A percentile compares a stretch with the other conserved stretches of the same genome.
Conservation (phyloP, 2,888 invertebrate species). For the Drosophila stalkeri region DNA sequence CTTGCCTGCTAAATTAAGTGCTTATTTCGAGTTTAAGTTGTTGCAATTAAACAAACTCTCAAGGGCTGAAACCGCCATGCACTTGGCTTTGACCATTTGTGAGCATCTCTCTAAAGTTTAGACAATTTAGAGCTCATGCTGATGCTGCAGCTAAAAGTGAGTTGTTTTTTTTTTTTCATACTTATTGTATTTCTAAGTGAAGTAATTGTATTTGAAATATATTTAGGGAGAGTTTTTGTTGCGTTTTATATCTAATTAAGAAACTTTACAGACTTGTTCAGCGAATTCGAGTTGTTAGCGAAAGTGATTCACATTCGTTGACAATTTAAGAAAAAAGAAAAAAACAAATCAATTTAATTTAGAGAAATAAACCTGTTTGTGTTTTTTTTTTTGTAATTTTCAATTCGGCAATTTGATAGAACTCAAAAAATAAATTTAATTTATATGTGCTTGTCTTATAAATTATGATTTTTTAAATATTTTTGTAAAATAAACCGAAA, state of each 20-base stretch:
- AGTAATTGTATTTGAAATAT: slow-evolving; percentile 10
- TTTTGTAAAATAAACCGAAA: no score
- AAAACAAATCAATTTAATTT: not conserved
- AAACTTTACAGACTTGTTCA: slow-evolving; percentile 49
- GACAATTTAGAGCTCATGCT: slow-evolving; percentile 34
- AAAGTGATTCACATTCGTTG: slow-evolving; percentile 26
- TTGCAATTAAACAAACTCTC: slow-evolving; percentile 68
- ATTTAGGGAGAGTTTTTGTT: not conserved
- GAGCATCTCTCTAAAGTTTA: slow-evolving; percentile 37
- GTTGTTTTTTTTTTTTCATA: not conserved
- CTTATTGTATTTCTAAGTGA: not conserved
- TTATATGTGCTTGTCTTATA: no score
- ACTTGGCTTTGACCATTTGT: slow-evolving; percentile 54
- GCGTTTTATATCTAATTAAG: slow-evolving; percentile 34
- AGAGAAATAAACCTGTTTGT: not conserved
- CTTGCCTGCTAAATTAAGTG: slow-evolving; percentile 77
- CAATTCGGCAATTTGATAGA: not conserved
- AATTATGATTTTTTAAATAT: no score
- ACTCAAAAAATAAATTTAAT: no score
- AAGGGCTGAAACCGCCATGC: slow-evolving; percentile 38
- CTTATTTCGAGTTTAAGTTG: slow-evolving; percentile 78
- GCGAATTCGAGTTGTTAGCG: slow-evolving; percentile 20
- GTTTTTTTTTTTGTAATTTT: not conserved
- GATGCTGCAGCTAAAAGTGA: not conserved
- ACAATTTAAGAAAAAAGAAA: no score